A percentile compares a stretch with the other conserved stretches of the same genome.
These are phyloP conservation scores for Prosapia bicincta DNA, from an alignment of 2,888 invertebrate genomes.

Conservation along the genomic window DNA sequence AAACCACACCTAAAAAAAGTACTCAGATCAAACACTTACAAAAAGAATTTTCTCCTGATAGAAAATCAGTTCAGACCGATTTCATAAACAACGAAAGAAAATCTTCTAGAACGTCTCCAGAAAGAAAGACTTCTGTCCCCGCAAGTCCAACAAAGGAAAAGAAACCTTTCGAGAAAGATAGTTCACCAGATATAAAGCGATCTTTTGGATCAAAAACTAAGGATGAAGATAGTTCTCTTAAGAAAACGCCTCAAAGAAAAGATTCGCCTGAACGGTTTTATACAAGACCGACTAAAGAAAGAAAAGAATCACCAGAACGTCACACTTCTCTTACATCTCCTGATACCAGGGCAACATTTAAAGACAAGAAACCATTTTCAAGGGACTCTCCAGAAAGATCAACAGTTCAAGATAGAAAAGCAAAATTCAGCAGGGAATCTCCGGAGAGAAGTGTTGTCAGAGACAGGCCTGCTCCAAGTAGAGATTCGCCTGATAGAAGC, in stretches of 20 bases:
- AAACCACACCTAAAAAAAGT: conserved; percentile 11
- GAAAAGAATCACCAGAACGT: background rate
- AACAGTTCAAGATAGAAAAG: conserved; percentile 17
- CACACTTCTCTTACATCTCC: background rate
- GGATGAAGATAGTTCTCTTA: background rate
- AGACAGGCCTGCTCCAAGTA: background rate
- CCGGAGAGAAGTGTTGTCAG: background rate
- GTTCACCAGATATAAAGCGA: conserved; percentile 28
- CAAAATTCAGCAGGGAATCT: conserved; percentile 2
- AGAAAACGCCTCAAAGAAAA: conserved; percentile 3
- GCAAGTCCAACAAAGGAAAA: conserved; percentile 24
- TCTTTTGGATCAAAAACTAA: background rate
- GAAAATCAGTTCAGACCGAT: conserved; percentile 17
- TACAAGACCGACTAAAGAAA: background rate
- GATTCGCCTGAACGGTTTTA: background rate
- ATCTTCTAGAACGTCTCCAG: conserved; percentile 23
- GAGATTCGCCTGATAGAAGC: conserved; percentile 12
- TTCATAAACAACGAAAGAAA: conserved; percentile 14
- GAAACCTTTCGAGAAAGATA: conserved; percentile 21
- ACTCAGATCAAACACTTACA: conserved; percentile 14
- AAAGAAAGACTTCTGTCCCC: conserved; percentile 18
- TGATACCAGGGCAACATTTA: background rate
- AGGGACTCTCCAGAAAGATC: conserved; percentile 17
- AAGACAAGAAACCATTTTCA: conserved; percentile 10
- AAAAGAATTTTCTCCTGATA: conserved; percentile 22